phyloP scores from a whole-genome alignment of 2,113 vertebrate genomes.

The Mesembrinibis cayennensis region DNA sequence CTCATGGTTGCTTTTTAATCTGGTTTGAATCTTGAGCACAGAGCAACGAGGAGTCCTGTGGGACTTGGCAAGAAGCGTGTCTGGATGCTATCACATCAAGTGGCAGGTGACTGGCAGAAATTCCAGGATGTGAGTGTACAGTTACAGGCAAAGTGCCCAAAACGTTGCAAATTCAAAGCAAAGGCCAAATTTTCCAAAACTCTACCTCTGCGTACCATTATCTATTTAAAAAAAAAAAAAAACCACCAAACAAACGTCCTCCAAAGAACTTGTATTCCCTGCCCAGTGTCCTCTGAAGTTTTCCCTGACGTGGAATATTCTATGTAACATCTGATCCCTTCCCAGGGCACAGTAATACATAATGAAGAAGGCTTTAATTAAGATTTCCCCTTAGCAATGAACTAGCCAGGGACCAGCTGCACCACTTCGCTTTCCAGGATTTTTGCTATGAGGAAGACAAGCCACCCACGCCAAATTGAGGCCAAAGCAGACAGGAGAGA shows the following conservation, averaged over 20 bases:
- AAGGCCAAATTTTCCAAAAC: background rate
- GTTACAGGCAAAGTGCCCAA: background rate
- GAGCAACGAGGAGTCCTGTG: background rate
- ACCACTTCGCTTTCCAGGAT: background rate
- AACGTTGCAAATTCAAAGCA: background rate
- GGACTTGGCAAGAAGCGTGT: background rate
- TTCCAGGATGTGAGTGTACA: background rate
- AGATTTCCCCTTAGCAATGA: background rate
- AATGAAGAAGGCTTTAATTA: background rate
- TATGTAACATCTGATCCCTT: background rate
- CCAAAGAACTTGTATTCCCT: background rate
- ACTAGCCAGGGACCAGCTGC: background rate
- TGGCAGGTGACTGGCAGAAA: background rate
- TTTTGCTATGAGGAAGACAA: background rate
- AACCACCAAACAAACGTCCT: background rate
- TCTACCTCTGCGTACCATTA: background rate
- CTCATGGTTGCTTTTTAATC: slow-evolving; percentile 9
- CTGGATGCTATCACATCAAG: background rate
- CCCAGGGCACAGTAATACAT: background rate
- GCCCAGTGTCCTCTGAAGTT: background rate
- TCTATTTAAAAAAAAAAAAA: background rate
- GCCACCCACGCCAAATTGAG: background rate
- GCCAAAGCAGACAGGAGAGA: background rate
- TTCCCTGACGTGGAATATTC: background rate
- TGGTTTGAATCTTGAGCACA: background rate